These are phyloP conservation scores for Pterocles orientalis DNA, from an alignment of 2,113 vertebrate species.

Conservation along the genomic window DNA sequence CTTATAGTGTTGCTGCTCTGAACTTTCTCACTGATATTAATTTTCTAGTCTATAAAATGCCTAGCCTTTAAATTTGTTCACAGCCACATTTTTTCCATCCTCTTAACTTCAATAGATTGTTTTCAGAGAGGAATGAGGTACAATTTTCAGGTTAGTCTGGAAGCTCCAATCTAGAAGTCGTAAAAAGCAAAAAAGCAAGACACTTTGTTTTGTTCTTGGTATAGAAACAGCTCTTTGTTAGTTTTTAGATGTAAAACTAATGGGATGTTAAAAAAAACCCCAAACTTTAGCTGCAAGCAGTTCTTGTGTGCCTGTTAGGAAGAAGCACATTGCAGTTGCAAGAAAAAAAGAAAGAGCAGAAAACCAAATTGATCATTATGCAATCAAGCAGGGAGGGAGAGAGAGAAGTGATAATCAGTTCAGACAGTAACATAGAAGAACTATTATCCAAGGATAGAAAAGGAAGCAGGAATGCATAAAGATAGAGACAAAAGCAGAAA, in stretches of 20 bases:
- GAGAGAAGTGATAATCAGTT: constrained; percentile 21
- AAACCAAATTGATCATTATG: constrained; percentile 14
- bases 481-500: not conserved
- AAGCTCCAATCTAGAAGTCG: not conserved
- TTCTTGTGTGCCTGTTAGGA: not conserved
- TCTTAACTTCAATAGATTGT: not conserved
- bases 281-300: constrained; percentile 4
- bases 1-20: not conserved
- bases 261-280: not conserved
- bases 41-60: not conserved
- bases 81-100: not conserved
- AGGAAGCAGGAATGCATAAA: not conserved
- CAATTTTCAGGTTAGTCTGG: not conserved
- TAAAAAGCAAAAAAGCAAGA: not conserved
- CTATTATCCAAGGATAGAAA: not conserved
- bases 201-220: not conserved
- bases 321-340: not conserved
- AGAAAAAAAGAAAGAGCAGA: not conserved
- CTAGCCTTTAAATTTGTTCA: not conserved
- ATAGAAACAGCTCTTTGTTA: constrained; percentile 13
- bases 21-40: not conserved
- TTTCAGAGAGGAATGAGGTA: not conserved
- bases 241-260: constrained; percentile 7
- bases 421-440: constrained; percentile 30
- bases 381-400: not conserved